phyloP scores from a whole-genome alignment of 2,113 vertebrate species.

The Serranochromis macrocephalus region DNA sequence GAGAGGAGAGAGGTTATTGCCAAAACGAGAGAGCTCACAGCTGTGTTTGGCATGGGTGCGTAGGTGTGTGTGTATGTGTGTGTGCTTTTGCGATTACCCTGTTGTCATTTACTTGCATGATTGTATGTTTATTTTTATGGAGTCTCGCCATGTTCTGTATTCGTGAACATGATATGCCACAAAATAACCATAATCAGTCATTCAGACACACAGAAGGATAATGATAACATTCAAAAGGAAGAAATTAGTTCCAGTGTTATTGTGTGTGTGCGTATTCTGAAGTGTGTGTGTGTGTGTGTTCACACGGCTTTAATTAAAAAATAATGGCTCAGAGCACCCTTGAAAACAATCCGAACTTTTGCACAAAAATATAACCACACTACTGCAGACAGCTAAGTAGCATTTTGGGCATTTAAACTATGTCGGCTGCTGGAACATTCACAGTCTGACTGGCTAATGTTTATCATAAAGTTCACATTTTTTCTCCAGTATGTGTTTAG shows the following conservation, averaged over 20 bases:
- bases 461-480: neutral
- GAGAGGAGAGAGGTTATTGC: constrained; percentile 44
- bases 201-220: neutral
- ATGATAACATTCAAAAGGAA: neutral
- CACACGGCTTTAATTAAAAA: neutral
- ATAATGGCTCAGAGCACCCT: neutral
- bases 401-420: neutral
- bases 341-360: neutral
- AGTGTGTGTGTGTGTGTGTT: neutral
- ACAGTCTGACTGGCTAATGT: neutral
- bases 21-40: constrained; percentile 50
- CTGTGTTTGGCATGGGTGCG: constrained; percentile 52
- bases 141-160: neutral
- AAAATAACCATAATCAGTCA: neutral
- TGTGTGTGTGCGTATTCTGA: neutral
- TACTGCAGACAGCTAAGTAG: neutral
- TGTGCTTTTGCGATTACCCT: neutral
- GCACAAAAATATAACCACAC: neutral
- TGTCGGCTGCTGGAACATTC: neutral
- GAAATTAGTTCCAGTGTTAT: neutral
- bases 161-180: neutral
- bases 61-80: neutral
- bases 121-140: neutral
- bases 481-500: neutral
- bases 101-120: neutral